Percentiles rank a stretch among this genome's conserved stretches.
phyloP scores from a whole-genome alignment of 1,140 invertebrate species.

The Bombus waltoni region DNA sequence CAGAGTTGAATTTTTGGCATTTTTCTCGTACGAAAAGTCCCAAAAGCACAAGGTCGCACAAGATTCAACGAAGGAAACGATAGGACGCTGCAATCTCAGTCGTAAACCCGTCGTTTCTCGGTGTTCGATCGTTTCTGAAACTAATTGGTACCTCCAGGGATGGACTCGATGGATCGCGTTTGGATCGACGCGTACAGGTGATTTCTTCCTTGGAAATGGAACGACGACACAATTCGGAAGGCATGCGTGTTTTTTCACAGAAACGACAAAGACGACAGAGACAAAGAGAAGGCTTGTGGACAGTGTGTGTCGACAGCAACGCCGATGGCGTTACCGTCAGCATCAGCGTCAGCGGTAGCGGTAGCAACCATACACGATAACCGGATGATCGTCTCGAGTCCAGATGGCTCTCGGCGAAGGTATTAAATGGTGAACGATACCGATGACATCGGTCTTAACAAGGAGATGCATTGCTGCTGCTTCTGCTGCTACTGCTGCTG shows the following conservation, averaged over 20 bases:
- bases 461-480: not conserved
- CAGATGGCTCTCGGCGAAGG: not conserved
- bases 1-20: no score
- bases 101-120: not conserved
- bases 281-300: not conserved
- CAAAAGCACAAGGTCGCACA: not conserved
- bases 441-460: not conserved
- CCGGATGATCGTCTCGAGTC: not conserved
- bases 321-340: not conserved
- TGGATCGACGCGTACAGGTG: not conserved
- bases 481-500: not conserved
- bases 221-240: not conserved
- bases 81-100: not conserved
- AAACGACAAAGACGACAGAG: not conserved
- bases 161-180: not conserved
- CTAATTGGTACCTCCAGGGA: not conserved
- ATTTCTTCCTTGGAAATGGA: not conserved
- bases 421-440: not conserved
- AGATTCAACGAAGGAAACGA: not conserved
- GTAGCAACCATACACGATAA: not conserved
- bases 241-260: no score
- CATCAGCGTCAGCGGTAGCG: not conserved
- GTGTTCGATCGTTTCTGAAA: not conserved
- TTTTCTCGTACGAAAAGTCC: not conserved
- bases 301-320: not conserved